Conservation (phyloP, 37 sponge, comb jelly and placozoan species). For the Spongilla lacustris region DNA sequence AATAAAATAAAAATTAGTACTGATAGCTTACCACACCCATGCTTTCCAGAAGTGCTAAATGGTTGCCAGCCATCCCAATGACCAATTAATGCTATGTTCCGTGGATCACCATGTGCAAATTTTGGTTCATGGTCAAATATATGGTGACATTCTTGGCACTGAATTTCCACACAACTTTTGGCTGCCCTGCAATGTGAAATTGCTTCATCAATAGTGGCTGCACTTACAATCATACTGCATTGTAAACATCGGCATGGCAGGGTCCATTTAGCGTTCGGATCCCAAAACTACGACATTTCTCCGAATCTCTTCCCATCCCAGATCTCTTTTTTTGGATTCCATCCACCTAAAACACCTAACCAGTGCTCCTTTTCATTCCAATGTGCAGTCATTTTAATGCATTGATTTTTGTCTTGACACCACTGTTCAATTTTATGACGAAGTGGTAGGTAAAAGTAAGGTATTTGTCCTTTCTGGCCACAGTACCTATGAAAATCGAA, state of each 20-base stretch:
- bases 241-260: too few species aligned
- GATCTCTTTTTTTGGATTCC: conserved; percentile 8
- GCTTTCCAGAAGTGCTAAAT: conserved; percentile 10
- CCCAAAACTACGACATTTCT: conserved; percentile 24
- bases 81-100: conserved; percentile 31
- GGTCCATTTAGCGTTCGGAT: conserved; percentile 3
- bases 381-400: conserved; percentile 22
- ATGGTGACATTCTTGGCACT: too few species aligned
- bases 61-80: conserved; percentile 51
- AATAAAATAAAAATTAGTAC: not conserved
- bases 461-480: too few species aligned
- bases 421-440: too few species aligned
- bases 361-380: conserved; percentile 24
- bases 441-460: too few species aligned
- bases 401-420: not conserved
- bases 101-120: too few species aligned
- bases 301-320: conserved; percentile 32
- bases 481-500: too few species aligned
- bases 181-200: too few species aligned
- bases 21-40: conserved; percentile 25
- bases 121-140: not conserved
- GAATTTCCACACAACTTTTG: too few species aligned
- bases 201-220: too few species aligned
- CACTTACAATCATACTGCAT: too few species aligned
- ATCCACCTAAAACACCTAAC: not conserved